Evolutionary conservation across 2,888 invertebrate genomes (phyloP), one percentile per base, ranked within the genome.

Genomic region (Trichogramma dendrolimi): DNA sequence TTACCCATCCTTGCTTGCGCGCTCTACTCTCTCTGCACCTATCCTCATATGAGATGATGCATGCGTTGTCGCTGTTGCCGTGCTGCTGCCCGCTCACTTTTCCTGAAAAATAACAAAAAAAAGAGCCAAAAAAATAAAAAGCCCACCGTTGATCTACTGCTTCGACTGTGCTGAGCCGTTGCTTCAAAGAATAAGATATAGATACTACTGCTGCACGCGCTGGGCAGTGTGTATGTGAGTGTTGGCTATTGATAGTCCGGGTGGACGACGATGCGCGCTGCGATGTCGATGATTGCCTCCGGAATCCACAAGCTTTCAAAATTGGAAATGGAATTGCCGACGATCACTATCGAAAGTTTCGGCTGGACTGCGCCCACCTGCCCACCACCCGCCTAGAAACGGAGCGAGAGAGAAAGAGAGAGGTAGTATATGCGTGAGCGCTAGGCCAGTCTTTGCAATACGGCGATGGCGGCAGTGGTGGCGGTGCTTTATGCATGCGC

Each of bases 1-100:
- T 14, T 39, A 27, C 41, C 11, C 49, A 39, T 48, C 6, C 11
- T 10, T 48, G 48, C n/a, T n/a, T 55, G 53, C 43, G 48, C 57
- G 14, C 55, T 52, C 39, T 47, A 41, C 43, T 39, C 14, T 11
- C 44, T 65, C 62, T 65, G 60, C 65, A 65, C 62, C 46, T 50
- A 48, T 46, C 55, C 60, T 58, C 60, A 56, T 62, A 65, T 62
- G 62, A 65, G 65, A 62, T 65, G 60, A 62, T 61, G 58, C 55
- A 62, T 62, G 60, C 62, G 65, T 57, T 62, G 65, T 55, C 62
- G 61, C 62, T 58, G 58, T 6, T 58, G 57, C 27, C 3, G 27
- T 27, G 27, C 27, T 27, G 27, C 27, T 27, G 27, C 27, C 27
- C 27, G 27, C 27, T 27, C 27, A 27, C 27, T 27, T 27, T 27